These are phyloP conservation scores for Stictonetta naevosa DNA, from an alignment of 2,113 vertebrate genomes.

Conservation along the genomic window DNA sequence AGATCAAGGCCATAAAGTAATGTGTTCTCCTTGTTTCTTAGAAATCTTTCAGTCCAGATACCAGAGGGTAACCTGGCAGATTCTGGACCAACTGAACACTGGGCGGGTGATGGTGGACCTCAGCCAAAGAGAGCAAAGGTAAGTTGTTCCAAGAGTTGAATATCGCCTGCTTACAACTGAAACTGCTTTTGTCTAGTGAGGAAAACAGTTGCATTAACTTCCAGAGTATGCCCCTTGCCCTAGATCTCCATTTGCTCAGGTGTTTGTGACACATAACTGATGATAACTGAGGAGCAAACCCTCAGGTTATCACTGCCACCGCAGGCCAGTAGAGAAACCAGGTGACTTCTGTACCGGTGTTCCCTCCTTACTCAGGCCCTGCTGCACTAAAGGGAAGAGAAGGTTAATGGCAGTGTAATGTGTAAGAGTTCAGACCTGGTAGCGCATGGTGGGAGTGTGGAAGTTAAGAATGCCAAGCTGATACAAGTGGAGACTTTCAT, in stretches of 20 bases:
- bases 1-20: background rate
- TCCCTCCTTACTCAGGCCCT: background rate
- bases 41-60: conserved; percentile 77
- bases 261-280: background rate
- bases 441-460: background rate
- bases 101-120: conserved; percentile 78
- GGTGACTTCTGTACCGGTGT: background rate
- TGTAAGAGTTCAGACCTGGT: background rate
- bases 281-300: background rate
- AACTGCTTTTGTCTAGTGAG: background rate
- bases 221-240: background rate
- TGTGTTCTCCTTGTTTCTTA: conserved; percentile 3
- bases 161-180: background rate
- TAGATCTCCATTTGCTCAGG: background rate
- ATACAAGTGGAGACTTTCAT: background rate
- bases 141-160: background rate
- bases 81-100: conserved; percentile 75
- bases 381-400: background rate
- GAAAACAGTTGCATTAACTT: background rate
- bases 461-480: background rate
- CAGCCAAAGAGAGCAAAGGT: conserved; percentile 80
- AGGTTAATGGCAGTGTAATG: background rate
- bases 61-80: conserved; percentile 76
- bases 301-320: background rate
- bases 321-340: background rate